Evolutionary conservation across 2,888 invertebrate species (phyloP), one percentile per base, ranked within the genome.

Genomic region (Megamerina dolium): DNA sequence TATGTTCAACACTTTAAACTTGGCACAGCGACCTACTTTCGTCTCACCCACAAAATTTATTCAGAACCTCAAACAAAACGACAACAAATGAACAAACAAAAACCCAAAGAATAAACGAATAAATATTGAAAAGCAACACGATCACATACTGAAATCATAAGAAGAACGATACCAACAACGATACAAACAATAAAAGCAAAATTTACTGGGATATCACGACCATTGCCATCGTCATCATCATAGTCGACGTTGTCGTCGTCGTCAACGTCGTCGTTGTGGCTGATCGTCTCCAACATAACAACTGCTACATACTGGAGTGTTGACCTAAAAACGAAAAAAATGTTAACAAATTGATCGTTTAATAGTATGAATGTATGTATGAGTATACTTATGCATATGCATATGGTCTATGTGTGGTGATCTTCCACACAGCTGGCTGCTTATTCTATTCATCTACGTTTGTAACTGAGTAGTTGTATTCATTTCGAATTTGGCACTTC

Each of bases 311-410:
- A 59, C 58, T 57, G 53, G 58, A 60, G 50, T 49, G 61, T 54
- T 59, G 59, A 59, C 59, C 59, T 57, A 59, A 61, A 61, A 61
- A 61, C 20, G 17, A 6, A 6, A 14, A 2, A 13, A 34, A 19
- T 13, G 18, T n/a, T n/a, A n/a, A n/a, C n/a, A n/a, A n/a, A n/a
- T n/a, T n/a, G n/a, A n/a, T n/a, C n/a, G n/a, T n/a, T n/a, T n/a
- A n/a, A n/a, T n/a, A n/a, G n/a, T n/a, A n/a, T n/a, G 36, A 13
- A 13, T 21, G 35, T 21, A 10, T n/a, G 35, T 19, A 35, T n/a
- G 12, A 8, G 10, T n/a, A 13, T 23, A 14, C 23, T 13, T 17
- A 23, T 12, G 19, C 26, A n/a, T 9, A n/a, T 31, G 14, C 5
- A n/a, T n/a, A n/a, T n/a, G n/a, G n/a, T n/a, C n/a, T n/a, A n/a